phyloP scores from a whole-genome alignment of 2,888 invertebrate genomes.

The Meghimatium bilineatum region DNA sequence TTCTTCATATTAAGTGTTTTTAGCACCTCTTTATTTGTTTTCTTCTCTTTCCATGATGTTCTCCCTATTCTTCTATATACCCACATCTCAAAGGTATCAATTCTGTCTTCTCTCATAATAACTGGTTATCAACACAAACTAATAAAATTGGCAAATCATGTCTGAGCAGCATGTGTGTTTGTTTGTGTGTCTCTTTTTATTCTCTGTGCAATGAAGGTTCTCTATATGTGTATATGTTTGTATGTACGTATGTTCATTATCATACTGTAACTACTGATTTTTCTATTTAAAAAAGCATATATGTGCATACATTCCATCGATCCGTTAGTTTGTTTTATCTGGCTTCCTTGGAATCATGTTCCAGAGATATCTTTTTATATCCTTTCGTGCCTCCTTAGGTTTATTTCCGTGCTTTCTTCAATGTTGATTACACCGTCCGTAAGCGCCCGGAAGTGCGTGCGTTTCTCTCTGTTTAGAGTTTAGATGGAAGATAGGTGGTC shows the following conservation, averaged over 20 bases:
- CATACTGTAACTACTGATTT: background rate
- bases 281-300: background rate
- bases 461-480: background rate
- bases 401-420: background rate
- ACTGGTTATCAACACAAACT: too few relatives aligned
- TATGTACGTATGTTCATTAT: background rate
- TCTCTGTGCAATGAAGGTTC: too few relatives aligned
- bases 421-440: conserved; percentile 12
- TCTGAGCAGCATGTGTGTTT: too few relatives aligned
- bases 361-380: background rate
- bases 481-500: conserved; percentile 27
- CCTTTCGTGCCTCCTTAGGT: background rate
- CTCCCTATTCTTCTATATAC: too few relatives aligned
- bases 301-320: background rate
- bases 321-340: background rate
- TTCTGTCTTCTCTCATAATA: too few relatives aligned
- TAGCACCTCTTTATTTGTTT: too few relatives aligned
- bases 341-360: background rate
- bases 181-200: too few relatives aligned
- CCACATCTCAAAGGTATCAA: too few relatives aligned
- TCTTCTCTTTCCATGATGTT: too few relatives aligned
- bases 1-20: too few relatives aligned
- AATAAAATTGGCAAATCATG: too few relatives aligned
- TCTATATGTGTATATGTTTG: background rate
- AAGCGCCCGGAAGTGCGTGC: conserved; percentile 17